These are phyloP conservation scores for Hydriomena furcata DNA, from an alignment of 2,888 invertebrate species.

Conservation along the genomic window DNA sequence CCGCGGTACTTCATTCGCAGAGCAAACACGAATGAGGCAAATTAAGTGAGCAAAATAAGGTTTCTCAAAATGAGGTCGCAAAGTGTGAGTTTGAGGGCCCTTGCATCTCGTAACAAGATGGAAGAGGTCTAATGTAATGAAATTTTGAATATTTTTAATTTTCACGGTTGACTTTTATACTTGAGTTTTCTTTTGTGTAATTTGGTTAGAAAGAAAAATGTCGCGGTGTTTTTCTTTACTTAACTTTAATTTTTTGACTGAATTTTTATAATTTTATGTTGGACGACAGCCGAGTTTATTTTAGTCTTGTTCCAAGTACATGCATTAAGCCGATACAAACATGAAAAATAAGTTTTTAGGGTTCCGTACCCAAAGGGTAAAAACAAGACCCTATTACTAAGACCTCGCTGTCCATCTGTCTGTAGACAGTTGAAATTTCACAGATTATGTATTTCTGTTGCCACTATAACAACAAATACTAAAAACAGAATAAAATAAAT, in stretches of 20 bases:
- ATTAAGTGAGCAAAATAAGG: constrained; percentile 80
- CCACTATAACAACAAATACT: too few relatives aligned
- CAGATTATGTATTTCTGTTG: too few relatives aligned
- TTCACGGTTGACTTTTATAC: constrained; percentile 47
- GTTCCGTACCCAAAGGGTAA: too few relatives aligned
- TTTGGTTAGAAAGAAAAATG: constrained; percentile 48
- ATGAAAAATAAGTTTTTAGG: not conserved
- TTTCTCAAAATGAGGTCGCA: constrained; percentile 72
- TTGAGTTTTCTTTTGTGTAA: constrained; percentile 48
- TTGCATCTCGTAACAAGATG: constrained; percentile 59
- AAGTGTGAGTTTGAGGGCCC: constrained; percentile 58
- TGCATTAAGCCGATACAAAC: not conserved
- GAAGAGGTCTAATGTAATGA: constrained; percentile 62
- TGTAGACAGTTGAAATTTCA: too few relatives aligned
- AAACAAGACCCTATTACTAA: too few relatives aligned
- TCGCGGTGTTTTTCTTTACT: constrained; percentile 35
- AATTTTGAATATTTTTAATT: constrained; percentile 67
- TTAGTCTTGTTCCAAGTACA: too few relatives aligned
- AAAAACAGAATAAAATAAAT: too few relatives aligned
- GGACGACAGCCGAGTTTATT: not conserved
- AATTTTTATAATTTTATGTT: constrained; percentile 2
- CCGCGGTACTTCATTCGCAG: constrained; percentile 66
- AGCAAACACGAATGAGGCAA: constrained; percentile 76
- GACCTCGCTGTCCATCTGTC: too few relatives aligned
- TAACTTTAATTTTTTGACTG: constrained; percentile 7